These are phyloP conservation scores for Myotis myotis DNA, from an alignment of 2,797 vertebrate species.

Conservation along the genomic window DNA sequence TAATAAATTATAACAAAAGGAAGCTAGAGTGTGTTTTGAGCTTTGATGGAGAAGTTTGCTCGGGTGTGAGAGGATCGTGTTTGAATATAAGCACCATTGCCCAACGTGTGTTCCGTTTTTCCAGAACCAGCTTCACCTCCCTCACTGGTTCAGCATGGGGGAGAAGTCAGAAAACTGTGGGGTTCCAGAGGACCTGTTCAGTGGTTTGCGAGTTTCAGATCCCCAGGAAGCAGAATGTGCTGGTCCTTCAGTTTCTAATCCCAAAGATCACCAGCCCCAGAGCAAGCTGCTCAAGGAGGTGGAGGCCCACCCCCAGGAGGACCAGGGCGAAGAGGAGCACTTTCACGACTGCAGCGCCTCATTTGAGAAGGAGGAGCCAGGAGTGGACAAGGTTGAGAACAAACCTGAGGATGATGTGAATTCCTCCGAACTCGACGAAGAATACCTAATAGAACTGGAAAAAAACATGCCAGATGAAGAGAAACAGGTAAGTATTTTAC, in stretches of 20 bases:
- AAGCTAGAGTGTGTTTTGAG: neutral
- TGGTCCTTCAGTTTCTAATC: neutral
- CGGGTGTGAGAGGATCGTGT: neutral
- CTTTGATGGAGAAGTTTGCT: neutral
- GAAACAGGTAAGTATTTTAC: conserved; percentile 89
- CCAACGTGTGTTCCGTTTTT: conserved; percentile 1
- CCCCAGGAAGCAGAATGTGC: conserved; percentile 53
- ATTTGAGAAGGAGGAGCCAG: conserved; percentile 78
- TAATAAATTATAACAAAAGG: neutral
- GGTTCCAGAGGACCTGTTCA: conserved; percentile 76
- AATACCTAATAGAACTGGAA: conserved; percentile 90
- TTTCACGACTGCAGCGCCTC: conserved; percentile 92
- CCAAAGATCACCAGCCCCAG: conserved; percentile 27
- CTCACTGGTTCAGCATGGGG: conserved; percentile 60
- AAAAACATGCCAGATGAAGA: conserved; percentile 93
- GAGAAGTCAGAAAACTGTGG: conserved; percentile 72
- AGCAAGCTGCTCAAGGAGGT: neutral
- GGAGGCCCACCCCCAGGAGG: conserved; percentile 33
- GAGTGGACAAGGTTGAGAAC: conserved; percentile 61
- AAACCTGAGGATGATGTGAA: conserved; percentile 75
- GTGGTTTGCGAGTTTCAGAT: conserved; percentile 80
- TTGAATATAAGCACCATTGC: neutral
- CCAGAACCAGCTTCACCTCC: conserved; percentile 19
- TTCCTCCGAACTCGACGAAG: conserved; percentile 90
- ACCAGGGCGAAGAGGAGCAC: conserved; percentile 83